Evolutionary conservation across 2,888 invertebrate species (phyloP).

Genomic region (Gortyna flavago): DNA sequence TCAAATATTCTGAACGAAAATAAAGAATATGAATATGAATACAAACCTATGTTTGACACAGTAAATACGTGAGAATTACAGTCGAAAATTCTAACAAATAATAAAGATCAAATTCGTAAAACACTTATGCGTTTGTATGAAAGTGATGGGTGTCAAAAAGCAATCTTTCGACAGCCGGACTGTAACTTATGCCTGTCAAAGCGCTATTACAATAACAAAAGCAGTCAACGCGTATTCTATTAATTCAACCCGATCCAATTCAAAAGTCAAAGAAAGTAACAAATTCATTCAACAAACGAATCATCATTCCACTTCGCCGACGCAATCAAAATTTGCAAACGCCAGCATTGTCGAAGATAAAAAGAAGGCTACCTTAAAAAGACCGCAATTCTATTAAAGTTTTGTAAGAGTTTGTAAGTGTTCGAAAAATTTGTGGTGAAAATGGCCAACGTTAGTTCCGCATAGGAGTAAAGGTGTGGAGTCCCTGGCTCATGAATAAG

Average conservation of each 20-base stretch:
- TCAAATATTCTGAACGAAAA: background rate
- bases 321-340: constrained; percentile 56
- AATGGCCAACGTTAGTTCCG: constrained; percentile 80
- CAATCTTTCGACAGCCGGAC: background rate
- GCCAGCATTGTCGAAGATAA: constrained; percentile 45
- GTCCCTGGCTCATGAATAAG: constrained; percentile 81
- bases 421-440: constrained; percentile 78
- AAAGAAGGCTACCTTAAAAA: constrained; percentile 64
- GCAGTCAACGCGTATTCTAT: constrained; percentile 3
- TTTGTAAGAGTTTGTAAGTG: constrained; percentile 73
- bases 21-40: background rate
- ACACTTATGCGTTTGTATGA: background rate
- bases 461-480: constrained; percentile 77
- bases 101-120: background rate
- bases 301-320: constrained; percentile 38
- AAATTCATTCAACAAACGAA: constrained; percentile 48
- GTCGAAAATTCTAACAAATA: background rate
- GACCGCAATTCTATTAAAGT: constrained; percentile 71
- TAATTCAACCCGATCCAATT: constrained; percentile 40
- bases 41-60: too few species aligned
- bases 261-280: constrained; percentile 39
- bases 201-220: constrained; percentile 18
- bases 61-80: background rate
- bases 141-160: background rate
- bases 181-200: background rate